Evolutionary conservation across 2,113 vertebrate species (phyloP), one percentile per base, ranked within the genome.

Genomic region (Nicator chloris): DNA sequence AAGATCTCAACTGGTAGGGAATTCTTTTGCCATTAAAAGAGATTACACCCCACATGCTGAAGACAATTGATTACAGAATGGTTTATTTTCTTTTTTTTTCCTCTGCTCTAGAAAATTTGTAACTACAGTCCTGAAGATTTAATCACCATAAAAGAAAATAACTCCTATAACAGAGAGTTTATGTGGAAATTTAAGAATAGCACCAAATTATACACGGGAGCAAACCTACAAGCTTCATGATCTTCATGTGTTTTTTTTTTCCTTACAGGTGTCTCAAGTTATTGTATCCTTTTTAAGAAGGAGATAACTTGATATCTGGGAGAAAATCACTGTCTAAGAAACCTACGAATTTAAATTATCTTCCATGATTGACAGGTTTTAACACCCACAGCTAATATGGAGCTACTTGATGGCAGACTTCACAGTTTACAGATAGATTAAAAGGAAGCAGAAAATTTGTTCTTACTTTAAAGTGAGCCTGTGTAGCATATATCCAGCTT

Each of bases 371-470:
- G 88, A 56, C 79, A 93, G 47, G 22, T 56, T 92, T 51, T 73
- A 96, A 93, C 92, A 93, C 93, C 92, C 88, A 93, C 72, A 83
- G 81, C 63, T 88, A 93, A 88, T 71, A 84, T 18, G 39, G 59
- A 96, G 39, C 44, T 94, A 63, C 68, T 83, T 90, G 70, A 76
- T 77, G 61, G 78, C 82, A 95, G 53, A 91, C 76, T 87, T 93
- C 73, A 90, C 53, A 90, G 40, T 90, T 89, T 94, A 84, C 80
- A 88, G 90, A 60, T 35, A 95, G 81, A 92, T 82, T 70, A 70
- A 82, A 86, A 70, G 73, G 68, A 91, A 90, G 35, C 18, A 83
- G 71, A 40, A 70, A 75, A 37, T 19, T 61, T 18, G 19, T 60
- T 86, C 42, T 69, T 89, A 8, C 57, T 82, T 91, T 51, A 56